Conservation (phyloP, 2,888 invertebrate species). For the Aethes cnicana region DNA sequence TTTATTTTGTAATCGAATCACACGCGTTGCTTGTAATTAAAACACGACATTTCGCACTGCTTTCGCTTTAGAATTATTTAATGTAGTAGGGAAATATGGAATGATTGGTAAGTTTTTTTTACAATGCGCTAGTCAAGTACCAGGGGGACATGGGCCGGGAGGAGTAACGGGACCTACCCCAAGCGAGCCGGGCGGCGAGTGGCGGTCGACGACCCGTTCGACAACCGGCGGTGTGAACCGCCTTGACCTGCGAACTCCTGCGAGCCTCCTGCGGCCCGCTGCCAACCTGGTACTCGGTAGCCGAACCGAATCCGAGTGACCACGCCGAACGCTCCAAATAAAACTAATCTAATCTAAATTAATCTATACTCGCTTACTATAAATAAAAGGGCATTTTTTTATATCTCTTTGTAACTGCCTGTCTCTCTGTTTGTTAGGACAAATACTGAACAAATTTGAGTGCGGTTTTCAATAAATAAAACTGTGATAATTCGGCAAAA, state of each 20-base stretch:
- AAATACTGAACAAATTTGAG: no score
- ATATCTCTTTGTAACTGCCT: no score
- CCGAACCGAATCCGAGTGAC: slow-evolving; percentile 20
- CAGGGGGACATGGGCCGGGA: slow-evolving; percentile 51
- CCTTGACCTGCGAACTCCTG: slow-evolving; percentile 69
- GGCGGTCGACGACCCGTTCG: slow-evolving; percentile 67
- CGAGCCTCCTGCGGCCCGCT: slow-evolving; percentile 57
- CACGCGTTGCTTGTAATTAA: neutral
- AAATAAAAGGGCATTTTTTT: no score
- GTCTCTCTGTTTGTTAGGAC: no score
- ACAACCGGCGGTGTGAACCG: slow-evolving; percentile 53
- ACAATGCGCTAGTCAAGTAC: slow-evolving; percentile 34
- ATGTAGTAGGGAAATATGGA: neutral
- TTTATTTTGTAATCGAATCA: neutral
- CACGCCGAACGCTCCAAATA: slow-evolving; percentile 2
- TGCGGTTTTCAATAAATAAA: no score
- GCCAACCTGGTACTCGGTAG: slow-evolving; percentile 54
- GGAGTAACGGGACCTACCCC: slow-evolving; percentile 68
- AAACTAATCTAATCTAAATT: no score
- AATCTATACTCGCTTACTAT: no score
- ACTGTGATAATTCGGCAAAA: slow-evolving; percentile 12
- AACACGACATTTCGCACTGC: neutral
- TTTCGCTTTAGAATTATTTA: neutral
- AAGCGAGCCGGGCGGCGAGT: slow-evolving; percentile 47
- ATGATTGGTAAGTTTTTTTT: slow-evolving; percentile 10